These are phyloP conservation scores for Clarias macrocephalus DNA, from an alignment of 2,113 vertebrate species.

Conservation along the genomic window DNA sequence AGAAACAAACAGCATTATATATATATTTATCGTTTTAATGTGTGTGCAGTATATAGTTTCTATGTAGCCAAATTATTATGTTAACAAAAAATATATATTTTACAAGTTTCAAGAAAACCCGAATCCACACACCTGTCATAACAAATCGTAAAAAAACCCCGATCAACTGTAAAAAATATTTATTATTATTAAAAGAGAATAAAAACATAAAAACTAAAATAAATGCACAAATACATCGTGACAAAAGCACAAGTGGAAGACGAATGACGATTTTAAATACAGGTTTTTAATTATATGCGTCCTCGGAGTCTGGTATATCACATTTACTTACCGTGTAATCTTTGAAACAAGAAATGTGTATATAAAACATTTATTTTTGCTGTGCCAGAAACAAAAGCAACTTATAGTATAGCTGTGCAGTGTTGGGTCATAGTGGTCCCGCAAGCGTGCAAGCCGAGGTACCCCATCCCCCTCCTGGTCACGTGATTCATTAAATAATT, in stretches of 20 bases:
- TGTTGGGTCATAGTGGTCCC: constrained; percentile 88
- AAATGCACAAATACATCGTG: not conserved
- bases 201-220: not conserved
- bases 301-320: not conserved
- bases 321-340: constrained; percentile 33
- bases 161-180: not conserved
- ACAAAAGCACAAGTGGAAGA: constrained; percentile 3
- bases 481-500: constrained; percentile 99
- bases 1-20: constrained; percentile 16
- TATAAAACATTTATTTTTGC: not conserved
- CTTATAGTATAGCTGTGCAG: constrained; percentile 69
- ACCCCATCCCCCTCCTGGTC: constrained; percentile 81
- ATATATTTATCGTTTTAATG: constrained; percentile 30
- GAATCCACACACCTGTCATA: not conserved
- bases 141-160: not conserved
- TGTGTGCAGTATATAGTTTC: constrained; percentile 16
- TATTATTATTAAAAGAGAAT: not conserved
- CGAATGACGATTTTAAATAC: not conserved
- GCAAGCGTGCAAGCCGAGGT: constrained; percentile 77
- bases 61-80: constrained; percentile 7
- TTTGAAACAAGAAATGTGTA: constrained; percentile 7
- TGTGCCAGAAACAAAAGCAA: constrained; percentile 34
- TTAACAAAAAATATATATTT: not conserved
- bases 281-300: not conserved
- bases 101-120: not conserved